These are phyloP conservation scores for Coregonus sp. DNA, from an alignment of 2,797 vertebrate species.

Conservation along the genomic window DNA sequence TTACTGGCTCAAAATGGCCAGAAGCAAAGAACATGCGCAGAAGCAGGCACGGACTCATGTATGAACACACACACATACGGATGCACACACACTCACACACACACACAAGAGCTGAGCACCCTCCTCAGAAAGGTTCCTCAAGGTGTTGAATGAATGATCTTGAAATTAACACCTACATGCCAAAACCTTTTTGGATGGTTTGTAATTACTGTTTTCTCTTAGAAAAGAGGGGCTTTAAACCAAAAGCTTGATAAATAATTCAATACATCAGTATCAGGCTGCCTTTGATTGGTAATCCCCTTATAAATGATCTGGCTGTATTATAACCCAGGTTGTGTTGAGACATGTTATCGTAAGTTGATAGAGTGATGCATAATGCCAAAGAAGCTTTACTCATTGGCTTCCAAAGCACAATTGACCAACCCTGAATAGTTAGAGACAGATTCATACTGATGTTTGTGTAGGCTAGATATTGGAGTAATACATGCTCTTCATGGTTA, in stretches of 20 bases:
- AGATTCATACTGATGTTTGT: neutral
- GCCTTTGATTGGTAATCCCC: conserved; percentile 7
- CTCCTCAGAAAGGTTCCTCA: neutral
- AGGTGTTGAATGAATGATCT: neutral
- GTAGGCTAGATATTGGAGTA: neutral
- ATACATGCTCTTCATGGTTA: neutral
- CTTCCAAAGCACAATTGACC: neutral
- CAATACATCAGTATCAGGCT: neutral
- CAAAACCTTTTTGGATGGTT: neutral
- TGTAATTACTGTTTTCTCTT: neutral
- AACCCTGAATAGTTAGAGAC: neutral
- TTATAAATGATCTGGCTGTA: neutral
- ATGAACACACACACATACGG: neutral
- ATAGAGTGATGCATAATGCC: neutral
- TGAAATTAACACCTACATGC: neutral
- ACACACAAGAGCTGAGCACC: neutral
- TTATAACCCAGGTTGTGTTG: conserved; percentile 6
- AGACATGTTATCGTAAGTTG: neutral
- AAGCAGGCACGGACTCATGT: neutral
- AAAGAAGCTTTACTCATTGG: neutral
- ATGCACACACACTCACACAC: neutral
- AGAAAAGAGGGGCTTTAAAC: neutral
- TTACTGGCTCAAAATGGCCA: too few species aligned
- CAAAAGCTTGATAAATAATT: conserved; percentile 3
- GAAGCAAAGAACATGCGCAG: too few species aligned